Percentiles rank a stretch among this genome's conserved stretches.
These are phyloP conservation scores for Aphyosemion australe DNA, from an alignment of 2,113 vertebrate genomes.

Conservation along the genomic window DNA sequence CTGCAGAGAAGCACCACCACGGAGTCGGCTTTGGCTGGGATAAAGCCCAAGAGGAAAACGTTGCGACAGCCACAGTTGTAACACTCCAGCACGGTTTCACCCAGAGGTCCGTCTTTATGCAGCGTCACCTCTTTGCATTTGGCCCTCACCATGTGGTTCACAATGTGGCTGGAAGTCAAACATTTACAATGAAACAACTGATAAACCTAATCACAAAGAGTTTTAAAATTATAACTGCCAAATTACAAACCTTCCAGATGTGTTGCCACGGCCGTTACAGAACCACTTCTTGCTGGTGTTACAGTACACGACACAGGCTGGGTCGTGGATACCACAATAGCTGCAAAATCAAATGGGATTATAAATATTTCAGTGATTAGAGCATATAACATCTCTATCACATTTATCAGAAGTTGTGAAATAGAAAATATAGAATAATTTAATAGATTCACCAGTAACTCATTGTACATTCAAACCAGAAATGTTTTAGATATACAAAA, in stretches of 20 bases:
- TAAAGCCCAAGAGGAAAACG: constrained; percentile 97
- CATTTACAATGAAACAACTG: neutral
- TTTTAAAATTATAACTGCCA: too few species aligned
- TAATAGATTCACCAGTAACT: neutral
- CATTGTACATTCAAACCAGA: too few species aligned
- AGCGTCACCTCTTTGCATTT: constrained; percentile 99
- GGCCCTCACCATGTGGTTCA: constrained; percentile 96
- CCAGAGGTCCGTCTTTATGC: constrained; percentile 96
- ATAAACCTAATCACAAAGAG: neutral
- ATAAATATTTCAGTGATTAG: neutral
- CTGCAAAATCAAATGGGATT: constrained; percentile 69
- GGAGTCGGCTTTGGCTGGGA: constrained; percentile 96
- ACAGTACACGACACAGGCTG: constrained; percentile 97
- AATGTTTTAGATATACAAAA: too few species aligned
- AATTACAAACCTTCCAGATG: constrained; percentile 90
- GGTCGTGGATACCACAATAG: constrained; percentile 98
- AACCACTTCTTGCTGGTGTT: constrained; percentile 99
- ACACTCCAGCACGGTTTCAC: constrained; percentile 96
- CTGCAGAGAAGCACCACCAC: constrained; percentile 97
- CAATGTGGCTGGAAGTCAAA: constrained; percentile 87
- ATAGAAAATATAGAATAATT: neutral
- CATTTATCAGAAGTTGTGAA: neutral
- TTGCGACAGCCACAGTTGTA: constrained; percentile 98
- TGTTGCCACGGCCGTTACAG: constrained; percentile 97
- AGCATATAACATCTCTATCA: neutral